Percentiles rank a stretch among this genome's conserved stretches.
phyloP scores from a whole-genome alignment of 2,113 vertebrate genomes.

The Prinia subflava region DNA sequence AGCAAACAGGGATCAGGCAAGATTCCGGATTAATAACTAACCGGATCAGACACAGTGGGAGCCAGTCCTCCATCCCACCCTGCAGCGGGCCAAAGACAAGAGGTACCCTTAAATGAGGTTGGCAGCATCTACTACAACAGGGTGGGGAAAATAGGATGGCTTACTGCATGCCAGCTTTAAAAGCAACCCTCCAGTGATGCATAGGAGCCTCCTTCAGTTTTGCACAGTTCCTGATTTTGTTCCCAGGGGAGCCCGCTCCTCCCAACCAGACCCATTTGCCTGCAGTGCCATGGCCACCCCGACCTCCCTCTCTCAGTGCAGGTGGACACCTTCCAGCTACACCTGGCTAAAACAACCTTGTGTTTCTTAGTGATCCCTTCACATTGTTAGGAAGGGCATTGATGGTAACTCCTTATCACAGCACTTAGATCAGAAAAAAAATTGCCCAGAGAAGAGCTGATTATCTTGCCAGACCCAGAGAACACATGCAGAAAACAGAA shows the following conservation, averaged over 20 bases:
- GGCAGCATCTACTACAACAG: neutral
- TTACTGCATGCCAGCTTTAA: neutral
- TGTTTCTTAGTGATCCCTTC: fast-evolving
- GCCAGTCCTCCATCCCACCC: neutral
- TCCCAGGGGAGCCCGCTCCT: neutral
- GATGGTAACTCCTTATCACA: neutral
- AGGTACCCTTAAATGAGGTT: neutral
- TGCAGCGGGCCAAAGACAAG: neutral
- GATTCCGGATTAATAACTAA: neutral
- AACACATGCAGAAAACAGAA: neutral
- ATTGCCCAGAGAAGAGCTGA: neutral
- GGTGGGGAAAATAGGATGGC: neutral
- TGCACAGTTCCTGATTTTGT: neutral
- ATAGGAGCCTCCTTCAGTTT: neutral
- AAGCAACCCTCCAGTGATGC: neutral
- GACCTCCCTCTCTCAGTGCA: neutral
- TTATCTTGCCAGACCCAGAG: neutral
- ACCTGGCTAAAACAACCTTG: neutral
- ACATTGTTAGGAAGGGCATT: neutral
- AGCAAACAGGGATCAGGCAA: neutral
- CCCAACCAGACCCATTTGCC: neutral
- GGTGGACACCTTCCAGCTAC: neutral
- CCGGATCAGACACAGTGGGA: neutral
- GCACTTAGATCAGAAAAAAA: neutral
- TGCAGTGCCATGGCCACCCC: neutral